Conservation (phyloP, 2,113 vertebrate genomes). For the Montifringilla adamsi region DNA sequence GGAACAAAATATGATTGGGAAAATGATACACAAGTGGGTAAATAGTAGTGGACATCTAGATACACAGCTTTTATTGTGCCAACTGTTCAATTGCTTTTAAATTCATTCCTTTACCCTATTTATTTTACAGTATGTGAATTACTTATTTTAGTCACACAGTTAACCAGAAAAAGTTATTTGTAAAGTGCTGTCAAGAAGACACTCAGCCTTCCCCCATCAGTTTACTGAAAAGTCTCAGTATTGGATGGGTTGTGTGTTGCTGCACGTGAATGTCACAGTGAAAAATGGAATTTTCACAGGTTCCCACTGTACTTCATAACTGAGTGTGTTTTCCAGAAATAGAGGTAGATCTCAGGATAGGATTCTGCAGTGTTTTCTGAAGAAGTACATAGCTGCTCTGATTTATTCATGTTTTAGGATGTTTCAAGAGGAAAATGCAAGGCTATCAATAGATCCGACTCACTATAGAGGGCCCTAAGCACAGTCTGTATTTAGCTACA, state of each 20-base stretch:
- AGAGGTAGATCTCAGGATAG: neutral
- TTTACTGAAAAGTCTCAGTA: neutral
- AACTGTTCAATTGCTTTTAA: neutral
- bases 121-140: neutral
- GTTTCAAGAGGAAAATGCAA: neutral
- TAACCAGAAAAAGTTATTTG: neutral
- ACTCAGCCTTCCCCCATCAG: neutral
- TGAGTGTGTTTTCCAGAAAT: slow-evolving; percentile 1
- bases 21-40: neutral
- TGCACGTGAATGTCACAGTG: neutral
- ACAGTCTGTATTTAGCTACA: neutral
- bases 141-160: neutral
- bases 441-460: neutral
- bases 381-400: neutral
- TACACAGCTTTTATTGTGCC: neutral
- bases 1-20: neutral
- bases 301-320: neutral
- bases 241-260: neutral
- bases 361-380: neutral
- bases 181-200: neutral
- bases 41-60: neutral
- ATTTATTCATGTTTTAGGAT: neutral
- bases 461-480: neutral
- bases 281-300: slow-evolving; percentile 3
- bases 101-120: neutral